phyloP scores from a whole-genome alignment of 2,888 invertebrate species.

The Drosophila putrida region DNA sequence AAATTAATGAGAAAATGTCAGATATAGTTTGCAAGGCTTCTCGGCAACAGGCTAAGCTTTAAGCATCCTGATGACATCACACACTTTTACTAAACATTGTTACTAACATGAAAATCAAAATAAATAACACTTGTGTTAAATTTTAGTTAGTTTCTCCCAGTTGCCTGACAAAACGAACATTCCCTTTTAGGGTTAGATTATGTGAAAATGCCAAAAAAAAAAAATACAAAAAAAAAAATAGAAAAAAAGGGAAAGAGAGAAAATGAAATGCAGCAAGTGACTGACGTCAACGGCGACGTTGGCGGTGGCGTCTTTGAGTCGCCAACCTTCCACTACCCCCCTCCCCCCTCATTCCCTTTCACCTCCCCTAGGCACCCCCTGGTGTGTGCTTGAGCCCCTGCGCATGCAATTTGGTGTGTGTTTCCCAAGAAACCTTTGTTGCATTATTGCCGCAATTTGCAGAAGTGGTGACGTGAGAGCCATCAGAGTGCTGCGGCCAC shows the following conservation, averaged over 20 bases:
- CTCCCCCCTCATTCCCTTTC: neutral
- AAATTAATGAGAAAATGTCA: too few relatives aligned
- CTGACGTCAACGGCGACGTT: constrained; percentile 37
- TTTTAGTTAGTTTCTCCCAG: too few relatives aligned
- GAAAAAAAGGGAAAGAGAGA: constrained; percentile 39
- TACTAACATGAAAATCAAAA: too few relatives aligned
- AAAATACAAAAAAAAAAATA: constrained; percentile 42
- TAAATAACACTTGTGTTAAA: too few relatives aligned
- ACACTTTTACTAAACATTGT: too few relatives aligned
- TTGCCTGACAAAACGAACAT: neutral
- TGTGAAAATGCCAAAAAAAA: constrained; percentile 27
- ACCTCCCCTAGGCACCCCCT: neutral
- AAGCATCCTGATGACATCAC: too few relatives aligned
- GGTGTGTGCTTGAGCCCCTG: constrained; percentile 25
- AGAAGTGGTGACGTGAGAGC: constrained; percentile 79
- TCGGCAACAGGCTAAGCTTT: too few relatives aligned
- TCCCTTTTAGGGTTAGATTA: neutral
- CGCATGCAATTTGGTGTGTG: constrained; percentile 78
- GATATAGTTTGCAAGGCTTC: too few relatives aligned
- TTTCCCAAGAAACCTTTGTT: constrained; percentile 79
- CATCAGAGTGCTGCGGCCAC: constrained; percentile 75
- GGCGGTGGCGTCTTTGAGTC: constrained; percentile 61
- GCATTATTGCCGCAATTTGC: constrained; percentile 79
- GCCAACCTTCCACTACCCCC: constrained; percentile 40
- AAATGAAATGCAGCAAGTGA: constrained; percentile 72